Conservation (phyloP, 2,797 vertebrate species). For the Crenichthys baileyi region DNA sequence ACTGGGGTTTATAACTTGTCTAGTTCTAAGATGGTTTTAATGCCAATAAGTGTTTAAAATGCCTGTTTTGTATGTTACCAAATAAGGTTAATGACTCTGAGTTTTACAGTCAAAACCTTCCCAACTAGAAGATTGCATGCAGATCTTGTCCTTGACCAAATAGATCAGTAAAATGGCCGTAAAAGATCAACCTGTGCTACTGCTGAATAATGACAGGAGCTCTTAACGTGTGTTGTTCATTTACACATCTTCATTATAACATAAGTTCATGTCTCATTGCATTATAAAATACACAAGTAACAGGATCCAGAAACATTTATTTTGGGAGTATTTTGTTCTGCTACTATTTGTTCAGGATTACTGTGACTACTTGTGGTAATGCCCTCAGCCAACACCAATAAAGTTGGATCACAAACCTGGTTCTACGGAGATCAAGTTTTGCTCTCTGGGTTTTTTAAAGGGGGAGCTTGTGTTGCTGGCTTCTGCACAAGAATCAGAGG, state of each 20-base stretch:
- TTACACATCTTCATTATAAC: neutral
- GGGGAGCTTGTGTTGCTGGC: constrained; percentile 59
- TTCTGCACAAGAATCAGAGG: constrained; percentile 36
- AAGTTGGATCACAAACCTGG: constrained; percentile 37
- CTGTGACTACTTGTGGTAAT: constrained; percentile 19
- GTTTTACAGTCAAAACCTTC: neutral
- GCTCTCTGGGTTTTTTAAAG: constrained; percentile 35
- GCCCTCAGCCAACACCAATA: constrained; percentile 16
- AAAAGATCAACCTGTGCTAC: neutral
- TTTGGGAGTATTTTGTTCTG: neutral
- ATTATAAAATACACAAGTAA: neutral
- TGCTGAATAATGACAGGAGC: neutral
- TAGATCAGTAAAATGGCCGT: neutral
- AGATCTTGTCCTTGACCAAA: neutral
- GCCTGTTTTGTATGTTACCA: neutral
- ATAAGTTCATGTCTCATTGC: neutral
- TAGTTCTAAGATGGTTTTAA: neutral
- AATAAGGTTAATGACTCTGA: too few relatives aligned
- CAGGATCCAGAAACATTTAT: neutral
- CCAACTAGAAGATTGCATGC: neutral
- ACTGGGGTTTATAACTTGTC: neutral
- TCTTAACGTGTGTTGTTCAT: neutral
- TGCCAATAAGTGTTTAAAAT: neutral
- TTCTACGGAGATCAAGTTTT: constrained; percentile 39
- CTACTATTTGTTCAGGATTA: constrained; percentile 16